These are phyloP conservation scores for Samia ricini DNA, from an alignment of 1,140 invertebrate genomes.

Conservation along the genomic window DNA sequence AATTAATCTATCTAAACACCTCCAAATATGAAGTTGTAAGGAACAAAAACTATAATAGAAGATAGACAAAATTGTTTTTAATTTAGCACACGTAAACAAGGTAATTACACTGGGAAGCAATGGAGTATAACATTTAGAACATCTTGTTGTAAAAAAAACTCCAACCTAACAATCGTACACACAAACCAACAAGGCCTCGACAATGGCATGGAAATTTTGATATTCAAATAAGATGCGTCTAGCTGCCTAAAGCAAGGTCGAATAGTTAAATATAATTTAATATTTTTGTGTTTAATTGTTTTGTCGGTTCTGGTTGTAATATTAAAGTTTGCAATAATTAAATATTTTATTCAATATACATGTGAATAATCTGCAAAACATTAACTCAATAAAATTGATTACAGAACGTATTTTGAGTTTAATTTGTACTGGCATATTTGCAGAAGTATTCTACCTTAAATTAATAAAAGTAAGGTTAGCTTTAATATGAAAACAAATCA, in stretches of 20 bases:
- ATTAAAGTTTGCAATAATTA: not conserved
- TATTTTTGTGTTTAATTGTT: not conserved
- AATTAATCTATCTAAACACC: not conserved
- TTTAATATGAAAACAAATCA: not conserved
- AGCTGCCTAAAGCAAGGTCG: slow-evolving; percentile 53
- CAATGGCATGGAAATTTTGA: slow-evolving; percentile 53
- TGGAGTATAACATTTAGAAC: slow-evolving; percentile 16
- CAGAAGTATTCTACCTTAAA: not conserved
- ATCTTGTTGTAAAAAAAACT: slow-evolving; percentile 18
- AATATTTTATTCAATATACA: too few species aligned
- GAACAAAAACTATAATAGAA: slow-evolving; percentile 15
- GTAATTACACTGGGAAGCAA: slow-evolving; percentile 27
- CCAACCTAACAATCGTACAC: slow-evolving; percentile 18
- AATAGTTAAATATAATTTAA: not conserved
- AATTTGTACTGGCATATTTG: not conserved
- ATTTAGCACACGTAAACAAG: slow-evolving; percentile 18
- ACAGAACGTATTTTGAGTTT: not conserved
- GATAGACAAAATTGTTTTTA: slow-evolving; percentile 4
- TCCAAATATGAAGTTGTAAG: not conserved
- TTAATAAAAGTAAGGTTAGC: not conserved
- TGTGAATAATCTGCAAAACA: too few species aligned
- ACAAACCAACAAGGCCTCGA: slow-evolving; percentile 26
- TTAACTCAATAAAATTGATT: too few species aligned
- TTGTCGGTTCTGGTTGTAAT: not conserved
- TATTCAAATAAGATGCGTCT: slow-evolving; percentile 50